Percentiles rank a stretch among this genome's conserved stretches.
Evolutionary conservation across 2,113 vertebrate genomes (phyloP).

Genomic region (Triplophysa siluroides): DNA sequence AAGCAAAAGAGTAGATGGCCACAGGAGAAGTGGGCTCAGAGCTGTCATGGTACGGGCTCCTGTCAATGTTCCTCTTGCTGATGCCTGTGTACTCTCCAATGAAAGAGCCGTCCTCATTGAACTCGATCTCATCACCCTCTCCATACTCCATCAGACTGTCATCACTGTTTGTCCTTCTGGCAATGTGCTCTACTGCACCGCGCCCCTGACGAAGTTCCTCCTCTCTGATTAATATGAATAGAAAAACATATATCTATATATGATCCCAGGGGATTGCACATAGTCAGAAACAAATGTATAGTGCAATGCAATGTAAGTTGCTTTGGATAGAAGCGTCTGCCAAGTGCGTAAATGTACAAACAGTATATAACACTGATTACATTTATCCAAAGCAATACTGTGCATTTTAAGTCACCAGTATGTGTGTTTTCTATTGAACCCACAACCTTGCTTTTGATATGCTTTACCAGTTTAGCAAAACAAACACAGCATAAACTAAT

Average conservation of each 20-base stretch:
- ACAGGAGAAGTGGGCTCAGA: constrained; percentile 34
- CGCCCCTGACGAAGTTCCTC: constrained; percentile 92
- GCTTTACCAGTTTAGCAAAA: too few relatives aligned
- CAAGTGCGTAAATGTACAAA: too few relatives aligned
- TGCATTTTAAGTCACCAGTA: too few relatives aligned
- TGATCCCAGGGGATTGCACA: too few relatives aligned
- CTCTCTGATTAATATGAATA: constrained; percentile 74
- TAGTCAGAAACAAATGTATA: too few relatives aligned
- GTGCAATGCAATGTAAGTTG: too few relatives aligned
- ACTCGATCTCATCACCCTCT: constrained; percentile 90
- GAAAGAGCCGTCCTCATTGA: constrained; percentile 96
- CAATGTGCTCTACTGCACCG: constrained; percentile 85
- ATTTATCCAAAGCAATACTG: too few relatives aligned
- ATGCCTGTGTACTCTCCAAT: constrained; percentile 96
- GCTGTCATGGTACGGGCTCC: constrained; percentile 87
- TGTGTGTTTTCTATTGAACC: too few relatives aligned
- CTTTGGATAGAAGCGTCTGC: too few relatives aligned
- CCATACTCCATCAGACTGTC: constrained; percentile 98
- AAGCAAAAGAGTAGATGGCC: constrained; percentile 53
- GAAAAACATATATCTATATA: not conserved
- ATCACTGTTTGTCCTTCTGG: constrained; percentile 88
- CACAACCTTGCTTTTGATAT: too few relatives aligned
- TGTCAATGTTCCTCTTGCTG: constrained; percentile 89
- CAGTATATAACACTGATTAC: too few relatives aligned
- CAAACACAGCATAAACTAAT: too few relatives aligned